phyloP scores from a whole-genome alignment of 1,140 invertebrate species.

The Pomacea maculata region DNA sequence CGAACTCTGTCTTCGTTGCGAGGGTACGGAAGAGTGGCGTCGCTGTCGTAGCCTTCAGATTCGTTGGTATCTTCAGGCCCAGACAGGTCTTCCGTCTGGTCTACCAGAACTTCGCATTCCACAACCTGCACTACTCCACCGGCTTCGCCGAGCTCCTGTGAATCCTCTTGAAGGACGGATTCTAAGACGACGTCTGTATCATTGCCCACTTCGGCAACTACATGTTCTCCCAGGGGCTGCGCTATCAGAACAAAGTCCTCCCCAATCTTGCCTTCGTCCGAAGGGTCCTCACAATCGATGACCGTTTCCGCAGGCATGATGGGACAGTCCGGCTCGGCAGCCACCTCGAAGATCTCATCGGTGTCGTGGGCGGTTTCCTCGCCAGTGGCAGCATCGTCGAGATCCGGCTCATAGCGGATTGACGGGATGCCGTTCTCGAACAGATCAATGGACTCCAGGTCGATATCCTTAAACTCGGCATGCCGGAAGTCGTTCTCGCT shows the following conservation, averaged over 20 bases:
- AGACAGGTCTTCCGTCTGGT: no score
- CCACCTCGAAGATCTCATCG: slow-evolving; percentile 17
- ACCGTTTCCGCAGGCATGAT: not conserved
- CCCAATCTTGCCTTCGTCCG: no score
- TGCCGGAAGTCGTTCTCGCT: not conserved
- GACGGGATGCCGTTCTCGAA: no score
- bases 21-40: slow-evolving; percentile 19
- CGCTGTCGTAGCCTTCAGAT: slow-evolving; percentile 10
- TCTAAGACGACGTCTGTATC: no score
- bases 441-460: not conserved
- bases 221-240: no score
- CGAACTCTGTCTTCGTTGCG: not conserved
- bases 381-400: not conserved
- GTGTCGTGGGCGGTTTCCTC: not conserved
- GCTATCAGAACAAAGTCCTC: no score
- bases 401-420: not conserved
- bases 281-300: no score
- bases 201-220: no score
- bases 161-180: no score
- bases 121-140: no score
- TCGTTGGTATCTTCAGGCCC: not conserved
- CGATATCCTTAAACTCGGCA: slow-evolving; percentile 4
- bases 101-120: no score
- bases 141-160: no score
- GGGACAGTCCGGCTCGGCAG: slow-evolving; percentile 5